Percentiles rank a stretch among this genome's conserved stretches.
Conservation (phyloP, 1,140 invertebrate genomes). For the Cecropterus lyciades region DNA sequence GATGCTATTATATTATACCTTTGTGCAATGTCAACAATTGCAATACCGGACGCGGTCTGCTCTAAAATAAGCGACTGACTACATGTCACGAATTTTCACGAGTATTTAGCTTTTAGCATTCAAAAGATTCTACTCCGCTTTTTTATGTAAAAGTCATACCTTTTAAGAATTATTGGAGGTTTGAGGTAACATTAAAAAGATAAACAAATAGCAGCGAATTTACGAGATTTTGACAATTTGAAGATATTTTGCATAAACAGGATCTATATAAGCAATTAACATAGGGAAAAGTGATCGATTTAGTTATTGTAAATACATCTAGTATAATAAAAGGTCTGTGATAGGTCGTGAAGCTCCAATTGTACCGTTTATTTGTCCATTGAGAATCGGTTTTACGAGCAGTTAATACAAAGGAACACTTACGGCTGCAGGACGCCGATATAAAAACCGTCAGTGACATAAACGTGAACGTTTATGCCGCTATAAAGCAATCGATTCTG, state of each 20-base stretch:
- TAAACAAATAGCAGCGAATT: no score
- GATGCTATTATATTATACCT: neutral
- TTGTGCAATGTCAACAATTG: neutral
- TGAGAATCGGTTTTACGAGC: constrained; percentile 51
- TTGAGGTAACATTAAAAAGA: no score
- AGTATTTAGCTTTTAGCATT: no score
- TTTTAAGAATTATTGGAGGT: no score
- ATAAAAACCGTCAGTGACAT: constrained; percentile 65
- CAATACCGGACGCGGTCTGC: neutral
- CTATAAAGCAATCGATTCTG: constrained; percentile 72
- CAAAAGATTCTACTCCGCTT: no score
- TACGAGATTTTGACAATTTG: neutral
- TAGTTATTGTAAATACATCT: constrained; percentile 8
- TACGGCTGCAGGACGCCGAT: constrained; percentile 55
- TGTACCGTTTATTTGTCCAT: constrained; percentile 51
- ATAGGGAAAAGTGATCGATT: constrained; percentile 1
- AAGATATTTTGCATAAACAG: neutral
- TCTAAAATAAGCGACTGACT: no score
- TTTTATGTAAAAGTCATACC: no score
- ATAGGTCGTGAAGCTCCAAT: constrained; percentile 8
- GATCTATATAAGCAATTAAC: neutral
- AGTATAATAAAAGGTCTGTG: neutral
- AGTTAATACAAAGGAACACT: constrained; percentile 66
- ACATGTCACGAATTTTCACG: no score
- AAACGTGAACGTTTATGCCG: constrained; percentile 66